These are phyloP conservation scores for Hydrochoerus hydrochaeris DNA, from an alignment of 2,113 vertebrate genomes.

Conservation along the genomic window DNA sequence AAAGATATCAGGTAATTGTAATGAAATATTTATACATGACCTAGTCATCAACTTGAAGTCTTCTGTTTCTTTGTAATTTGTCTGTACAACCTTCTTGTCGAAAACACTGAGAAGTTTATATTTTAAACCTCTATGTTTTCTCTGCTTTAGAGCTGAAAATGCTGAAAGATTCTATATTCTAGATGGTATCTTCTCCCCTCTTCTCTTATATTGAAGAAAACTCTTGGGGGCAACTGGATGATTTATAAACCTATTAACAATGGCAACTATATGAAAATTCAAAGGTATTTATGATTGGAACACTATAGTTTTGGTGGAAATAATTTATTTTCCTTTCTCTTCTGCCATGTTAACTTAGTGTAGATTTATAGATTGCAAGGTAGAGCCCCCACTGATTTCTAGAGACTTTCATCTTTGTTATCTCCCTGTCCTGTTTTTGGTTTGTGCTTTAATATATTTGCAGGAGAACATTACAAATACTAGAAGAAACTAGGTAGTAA, in stretches of 20 bases:
- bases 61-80: conserved; percentile 43
- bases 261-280: conserved; percentile 22
- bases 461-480: not conserved
- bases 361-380: conserved; percentile 34
- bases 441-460: not conserved
- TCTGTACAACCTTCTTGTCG: not conserved
- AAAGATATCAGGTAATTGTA: conserved; percentile 56
- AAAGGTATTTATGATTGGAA: conserved; percentile 31
- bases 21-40: conserved; percentile 65
- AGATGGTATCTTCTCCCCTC: not conserved
- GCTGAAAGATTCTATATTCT: conserved; percentile 33
- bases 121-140: not conserved
- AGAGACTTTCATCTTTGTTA: not conserved
- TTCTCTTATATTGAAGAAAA: conserved; percentile 22
- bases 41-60: conserved; percentile 34
- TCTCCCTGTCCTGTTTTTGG: not conserved
- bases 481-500: not conserved
- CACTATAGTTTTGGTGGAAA: not conserved
- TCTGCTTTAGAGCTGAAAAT: conserved; percentile 45
- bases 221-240: conserved; percentile 26
- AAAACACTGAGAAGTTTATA: not conserved
- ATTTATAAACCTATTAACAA: conserved; percentile 49
- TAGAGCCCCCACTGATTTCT: not conserved
- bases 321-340: conserved; percentile 54
- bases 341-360: conserved; percentile 18